These are phyloP conservation scores for Agraylea sexmaculata DNA, from an alignment of 1,140 invertebrate species.

Conservation along the genomic window DNA sequence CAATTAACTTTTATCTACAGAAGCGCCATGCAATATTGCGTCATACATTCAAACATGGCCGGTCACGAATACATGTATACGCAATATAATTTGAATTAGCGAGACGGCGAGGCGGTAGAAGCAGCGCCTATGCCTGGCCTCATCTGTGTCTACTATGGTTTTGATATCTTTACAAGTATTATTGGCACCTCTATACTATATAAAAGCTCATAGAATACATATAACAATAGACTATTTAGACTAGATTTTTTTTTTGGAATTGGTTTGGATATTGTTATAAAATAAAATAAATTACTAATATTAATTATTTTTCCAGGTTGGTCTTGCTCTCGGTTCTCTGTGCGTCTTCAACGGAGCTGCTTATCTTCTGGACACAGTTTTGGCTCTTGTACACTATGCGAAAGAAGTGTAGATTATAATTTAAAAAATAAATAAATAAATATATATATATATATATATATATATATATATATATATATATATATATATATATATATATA, in stretches of 20 bases:
- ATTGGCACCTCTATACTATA: too few relatives aligned
- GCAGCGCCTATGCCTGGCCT: too few relatives aligned
- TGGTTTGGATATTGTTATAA: constrained; percentile 10
- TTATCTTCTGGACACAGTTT: constrained; percentile 63
- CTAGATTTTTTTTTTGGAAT: constrained; percentile 8
- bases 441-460: constrained; percentile 6
- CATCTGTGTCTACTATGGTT: too few relatives aligned
- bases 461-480: constrained; percentile 8
- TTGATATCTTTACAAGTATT: too few relatives aligned
- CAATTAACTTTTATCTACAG: too few relatives aligned
- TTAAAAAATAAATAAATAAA: constrained; percentile 13
- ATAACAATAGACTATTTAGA: too few relatives aligned
- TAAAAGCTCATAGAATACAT: too few relatives aligned
- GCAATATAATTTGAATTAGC: too few relatives aligned
- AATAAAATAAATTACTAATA: constrained; percentile 2
- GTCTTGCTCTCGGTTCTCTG: constrained; percentile 63
- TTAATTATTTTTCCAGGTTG: constrained; percentile 44
- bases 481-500: constrained; percentile 6
- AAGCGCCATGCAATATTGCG: too few relatives aligned
- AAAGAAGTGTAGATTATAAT: constrained; percentile 36
- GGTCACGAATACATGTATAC: too few relatives aligned
- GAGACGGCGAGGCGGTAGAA: too few relatives aligned
- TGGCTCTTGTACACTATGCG: constrained; percentile 60
- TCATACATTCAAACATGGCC: too few relatives aligned
- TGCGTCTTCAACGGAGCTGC: constrained; percentile 64